Percentiles rank a stretch among this genome's conserved stretches.
Evolutionary conservation across 2,797 vertebrate species (phyloP).

Genomic region (Gymnothorax javanicus): DNA sequence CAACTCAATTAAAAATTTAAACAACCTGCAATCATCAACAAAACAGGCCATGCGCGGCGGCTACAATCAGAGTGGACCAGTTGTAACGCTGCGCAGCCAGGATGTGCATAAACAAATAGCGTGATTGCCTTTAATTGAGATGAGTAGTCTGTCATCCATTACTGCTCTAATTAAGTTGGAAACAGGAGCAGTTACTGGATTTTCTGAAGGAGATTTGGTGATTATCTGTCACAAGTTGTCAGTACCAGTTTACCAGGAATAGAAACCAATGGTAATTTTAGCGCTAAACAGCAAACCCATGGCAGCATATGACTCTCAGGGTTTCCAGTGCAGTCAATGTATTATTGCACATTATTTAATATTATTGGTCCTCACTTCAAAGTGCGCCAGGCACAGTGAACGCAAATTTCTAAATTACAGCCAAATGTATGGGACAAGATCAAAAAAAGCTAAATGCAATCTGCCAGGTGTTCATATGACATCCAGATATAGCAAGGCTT

Average conservation of each 20-base stretch:
- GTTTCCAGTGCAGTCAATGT: neutral
- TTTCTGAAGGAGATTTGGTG: neutral
- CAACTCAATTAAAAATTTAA: no score
- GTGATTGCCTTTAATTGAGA: no score
- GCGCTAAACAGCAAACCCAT: neutral
- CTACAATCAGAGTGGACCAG: no score
- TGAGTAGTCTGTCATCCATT: no score
- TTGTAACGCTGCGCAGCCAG: no score
- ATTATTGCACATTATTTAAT: neutral
- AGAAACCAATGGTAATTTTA: neutral
- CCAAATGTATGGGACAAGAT: neutral
- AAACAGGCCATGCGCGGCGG: no score
- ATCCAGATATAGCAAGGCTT: neutral
- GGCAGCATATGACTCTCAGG: neutral
- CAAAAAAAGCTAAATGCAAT: neutral
- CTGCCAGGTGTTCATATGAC: neutral
- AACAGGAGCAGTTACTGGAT: neutral
- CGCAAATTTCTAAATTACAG: neutral
- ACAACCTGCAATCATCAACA: no score
- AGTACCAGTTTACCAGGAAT: neutral
- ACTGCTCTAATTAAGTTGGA: neutral
- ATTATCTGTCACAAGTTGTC: neutral
- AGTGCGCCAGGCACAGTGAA: neutral
- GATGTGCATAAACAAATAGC: no score
- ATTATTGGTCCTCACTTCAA: neutral